Percentiles rank a stretch among this genome's conserved stretches.
These are phyloP conservation scores for Macropis europaea DNA, from an alignment of 2,888 invertebrate genomes.

Conservation along the genomic window DNA sequence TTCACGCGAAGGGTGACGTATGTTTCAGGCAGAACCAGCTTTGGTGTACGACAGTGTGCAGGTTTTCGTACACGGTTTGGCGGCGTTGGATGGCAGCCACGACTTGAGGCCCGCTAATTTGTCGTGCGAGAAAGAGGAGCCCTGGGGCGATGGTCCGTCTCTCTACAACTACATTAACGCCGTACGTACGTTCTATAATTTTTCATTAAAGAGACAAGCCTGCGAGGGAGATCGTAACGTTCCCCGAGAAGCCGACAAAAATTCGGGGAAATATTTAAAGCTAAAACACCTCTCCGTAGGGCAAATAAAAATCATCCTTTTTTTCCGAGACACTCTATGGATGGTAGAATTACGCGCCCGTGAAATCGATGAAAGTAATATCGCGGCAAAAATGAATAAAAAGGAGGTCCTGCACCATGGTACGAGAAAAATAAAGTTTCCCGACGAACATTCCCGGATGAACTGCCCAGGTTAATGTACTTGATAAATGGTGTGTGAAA, in stretches of 20 bases:
- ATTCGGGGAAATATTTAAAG: too few relatives aligned
- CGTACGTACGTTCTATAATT: slow-evolving; percentile 80
- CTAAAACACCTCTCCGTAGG: too few relatives aligned
- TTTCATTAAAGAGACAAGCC: background rate
- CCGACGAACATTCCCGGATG: too few relatives aligned
- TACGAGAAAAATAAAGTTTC: too few relatives aligned
- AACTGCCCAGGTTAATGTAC: too few relatives aligned
- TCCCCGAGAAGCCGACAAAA: background rate
- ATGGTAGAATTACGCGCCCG: too few relatives aligned
- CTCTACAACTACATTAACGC: slow-evolving; percentile 88
- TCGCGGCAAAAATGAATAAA: too few relatives aligned
- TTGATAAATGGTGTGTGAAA: too few relatives aligned
- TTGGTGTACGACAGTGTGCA: slow-evolving; percentile 93
- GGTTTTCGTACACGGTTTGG: slow-evolving; percentile 89
- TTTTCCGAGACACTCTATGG: too few relatives aligned
- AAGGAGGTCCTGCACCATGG: too few relatives aligned
- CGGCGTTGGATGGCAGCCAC: slow-evolving; percentile 86
- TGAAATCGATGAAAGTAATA: too few relatives aligned
- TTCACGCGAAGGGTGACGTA: slow-evolving; percentile 50
- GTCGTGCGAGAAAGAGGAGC: slow-evolving; percentile 90
- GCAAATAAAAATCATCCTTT: too few relatives aligned
- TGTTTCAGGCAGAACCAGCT: slow-evolving; percentile 90
- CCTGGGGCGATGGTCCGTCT: slow-evolving; percentile 89
- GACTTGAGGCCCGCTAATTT: slow-evolving; percentile 86
- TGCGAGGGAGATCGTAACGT: background rate